These are phyloP conservation scores for Oncopeltus fasciatus DNA, from an alignment of 1,140 invertebrate genomes.

Conservation along the genomic window DNA sequence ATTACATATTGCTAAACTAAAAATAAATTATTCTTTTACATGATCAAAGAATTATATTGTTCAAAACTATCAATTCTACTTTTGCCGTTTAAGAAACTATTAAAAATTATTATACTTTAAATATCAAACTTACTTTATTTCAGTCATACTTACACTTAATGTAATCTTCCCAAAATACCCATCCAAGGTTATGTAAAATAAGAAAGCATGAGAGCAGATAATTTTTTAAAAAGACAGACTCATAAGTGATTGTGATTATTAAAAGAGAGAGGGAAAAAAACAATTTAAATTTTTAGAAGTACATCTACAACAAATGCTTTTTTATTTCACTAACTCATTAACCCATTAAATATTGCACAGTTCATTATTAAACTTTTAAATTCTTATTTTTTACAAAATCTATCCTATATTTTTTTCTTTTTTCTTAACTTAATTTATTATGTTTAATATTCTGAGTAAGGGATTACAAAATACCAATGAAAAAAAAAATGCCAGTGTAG, in stretches of 20 bases:
- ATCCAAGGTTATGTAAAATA: slow-evolving; percentile 9
- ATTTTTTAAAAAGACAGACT: too few relatives aligned
- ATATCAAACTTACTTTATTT: slow-evolving; percentile 12
- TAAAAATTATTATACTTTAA: neutral
- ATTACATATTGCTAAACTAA: neutral
- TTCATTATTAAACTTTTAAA: too few relatives aligned
- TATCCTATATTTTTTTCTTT: too few relatives aligned
- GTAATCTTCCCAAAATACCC: slow-evolving; percentile 4
- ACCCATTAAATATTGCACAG: slow-evolving; percentile 14
- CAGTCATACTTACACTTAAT: slow-evolving; percentile 9
- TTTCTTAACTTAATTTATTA: too few relatives aligned
- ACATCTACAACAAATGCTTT: slow-evolving; percentile 7
- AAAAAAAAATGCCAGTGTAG: too few relatives aligned
- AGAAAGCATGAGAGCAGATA: slow-evolving; percentile 9
- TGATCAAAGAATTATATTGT: neutral
- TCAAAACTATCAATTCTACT: neutral
- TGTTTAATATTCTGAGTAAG: too few relatives aligned
- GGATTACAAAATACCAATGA: too few relatives aligned
- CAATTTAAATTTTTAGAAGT: too few relatives aligned
- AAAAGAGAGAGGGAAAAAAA: too few relatives aligned
- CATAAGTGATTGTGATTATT: too few relatives aligned
- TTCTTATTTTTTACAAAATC: too few relatives aligned
- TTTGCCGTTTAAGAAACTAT: neutral
- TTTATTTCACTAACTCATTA: slow-evolving; percentile 8
- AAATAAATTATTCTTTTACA: neutral